Percentiles rank a stretch among this genome's conserved stretches.
These are phyloP conservation scores for Formicarius rufipectus DNA, from an alignment of 2,113 vertebrate species.

Conservation along the genomic window DNA sequence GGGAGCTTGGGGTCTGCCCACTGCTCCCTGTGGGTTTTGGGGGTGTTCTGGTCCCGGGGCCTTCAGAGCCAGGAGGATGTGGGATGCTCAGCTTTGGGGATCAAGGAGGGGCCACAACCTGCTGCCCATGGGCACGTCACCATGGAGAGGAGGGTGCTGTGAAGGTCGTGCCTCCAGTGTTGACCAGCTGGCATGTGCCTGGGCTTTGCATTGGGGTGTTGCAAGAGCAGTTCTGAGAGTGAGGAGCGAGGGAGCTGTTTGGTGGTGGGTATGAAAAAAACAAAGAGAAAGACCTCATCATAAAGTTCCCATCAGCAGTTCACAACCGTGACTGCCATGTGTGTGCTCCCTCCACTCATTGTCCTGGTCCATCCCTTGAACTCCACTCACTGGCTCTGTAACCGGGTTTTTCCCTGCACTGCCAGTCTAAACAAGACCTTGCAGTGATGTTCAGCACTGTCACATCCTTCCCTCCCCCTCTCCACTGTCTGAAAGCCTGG, in stretches of 20 bases:
- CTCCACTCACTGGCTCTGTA: neutral
- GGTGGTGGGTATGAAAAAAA: neutral
- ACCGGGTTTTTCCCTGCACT: neutral
- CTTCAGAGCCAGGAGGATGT: neutral
- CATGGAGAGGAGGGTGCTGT: neutral
- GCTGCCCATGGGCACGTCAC: rapidly evolving
- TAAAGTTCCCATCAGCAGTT: neutral
- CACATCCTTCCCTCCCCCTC: neutral
- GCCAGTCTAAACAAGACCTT: slow-evolving; percentile 40
- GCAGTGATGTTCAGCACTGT: slow-evolving; percentile 11
- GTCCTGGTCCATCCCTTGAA: neutral
- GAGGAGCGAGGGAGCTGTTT: neutral
- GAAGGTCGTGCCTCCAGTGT: rapidly evolving
- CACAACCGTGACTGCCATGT: neutral
- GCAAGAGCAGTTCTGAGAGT: neutral
- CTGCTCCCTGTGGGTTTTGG: neutral
- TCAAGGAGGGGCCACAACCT: neutral
- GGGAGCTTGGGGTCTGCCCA: rapidly evolving
- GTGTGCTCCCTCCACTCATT: neutral
- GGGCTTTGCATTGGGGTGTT: neutral
- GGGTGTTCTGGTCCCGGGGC: neutral
- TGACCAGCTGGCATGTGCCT: rapidly evolving
- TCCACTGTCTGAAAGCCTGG: slow-evolving; percentile 28
- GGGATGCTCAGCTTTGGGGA: neutral
- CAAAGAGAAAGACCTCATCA: neutral